Conservation (phyloP, 2,113 vertebrate species). For the Silurus meridionalis region DNA sequence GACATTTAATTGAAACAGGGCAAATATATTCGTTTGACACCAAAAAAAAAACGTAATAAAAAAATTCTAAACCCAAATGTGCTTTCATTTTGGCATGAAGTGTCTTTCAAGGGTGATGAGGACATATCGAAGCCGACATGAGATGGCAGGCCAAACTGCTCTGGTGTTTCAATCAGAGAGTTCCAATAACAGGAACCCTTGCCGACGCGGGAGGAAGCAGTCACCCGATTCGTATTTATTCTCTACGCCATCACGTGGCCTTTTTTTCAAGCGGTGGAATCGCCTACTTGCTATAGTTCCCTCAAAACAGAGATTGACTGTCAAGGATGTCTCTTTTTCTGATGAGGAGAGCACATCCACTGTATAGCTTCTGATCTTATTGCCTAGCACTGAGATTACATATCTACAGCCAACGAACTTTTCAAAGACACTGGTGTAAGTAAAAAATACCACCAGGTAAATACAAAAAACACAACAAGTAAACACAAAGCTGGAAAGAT, state of each 20-base stretch:
- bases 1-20: slow-evolving; percentile 20
- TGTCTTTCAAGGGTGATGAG: slow-evolving; percentile 16
- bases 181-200: slow-evolving; percentile 14
- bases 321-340: slow-evolving; percentile 7
- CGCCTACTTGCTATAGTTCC: neutral
- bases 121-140: slow-evolving; percentile 14
- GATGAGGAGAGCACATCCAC: slow-evolving; percentile 11
- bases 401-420: neutral
- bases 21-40: neutral
- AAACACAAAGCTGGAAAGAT: neutral
- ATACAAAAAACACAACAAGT: neutral
- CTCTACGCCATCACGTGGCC: neutral
- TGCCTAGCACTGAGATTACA: slow-evolving; percentile 10
- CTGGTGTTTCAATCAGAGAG: slow-evolving; percentile 26
- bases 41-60: slow-evolving; percentile 12
- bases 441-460: neutral
- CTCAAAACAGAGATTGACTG: neutral
- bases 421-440: too few relatives aligned
- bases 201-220: neutral
- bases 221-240: slow-evolving; percentile 30
- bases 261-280: neutral
- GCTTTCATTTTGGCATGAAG: slow-evolving; percentile 12
- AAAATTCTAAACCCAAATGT: slow-evolving; percentile 11
- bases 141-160: slow-evolving; percentile 26
- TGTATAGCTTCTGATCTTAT: neutral